Percentiles rank a stretch among this genome's conserved stretches.
Evolutionary conservation across 2,797 vertebrate species (phyloP).

Genomic region (Xenops minutus): DNA sequence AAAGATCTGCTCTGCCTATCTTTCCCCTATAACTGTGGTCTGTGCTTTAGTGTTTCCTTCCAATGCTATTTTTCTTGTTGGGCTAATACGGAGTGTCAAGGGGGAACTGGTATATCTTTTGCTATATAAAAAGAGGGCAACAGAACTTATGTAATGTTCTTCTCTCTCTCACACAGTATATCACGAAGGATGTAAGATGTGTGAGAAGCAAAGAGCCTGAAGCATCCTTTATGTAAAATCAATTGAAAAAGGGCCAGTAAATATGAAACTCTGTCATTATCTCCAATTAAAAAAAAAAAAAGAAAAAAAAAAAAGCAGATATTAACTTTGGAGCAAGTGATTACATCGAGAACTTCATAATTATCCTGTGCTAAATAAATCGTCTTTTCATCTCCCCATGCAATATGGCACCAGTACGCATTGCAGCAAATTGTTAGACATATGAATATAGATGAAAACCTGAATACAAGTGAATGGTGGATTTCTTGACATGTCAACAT

Average conservation of each 20-base stretch:
- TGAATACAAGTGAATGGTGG: not conserved
- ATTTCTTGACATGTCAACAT: not conserved
- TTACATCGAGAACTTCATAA: not conserved
- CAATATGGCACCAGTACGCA: not conserved
- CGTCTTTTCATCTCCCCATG: not conserved
- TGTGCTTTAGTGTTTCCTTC: not conserved
- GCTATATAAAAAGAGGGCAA: not conserved
- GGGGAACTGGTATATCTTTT: not conserved
- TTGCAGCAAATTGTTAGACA: not conserved
- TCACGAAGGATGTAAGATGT: not conserved
- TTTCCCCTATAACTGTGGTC: not conserved
- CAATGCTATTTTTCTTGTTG: not conserved
- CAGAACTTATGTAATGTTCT: not conserved
- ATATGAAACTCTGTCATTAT: not conserved
- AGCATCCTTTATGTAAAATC: constrained; percentile 1
- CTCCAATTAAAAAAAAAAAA: not conserved
- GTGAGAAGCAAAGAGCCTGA: not conserved
- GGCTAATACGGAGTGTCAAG: not conserved
- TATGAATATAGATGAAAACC: not conserved
- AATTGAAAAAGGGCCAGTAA: not conserved
- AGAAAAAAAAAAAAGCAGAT: not conserved
- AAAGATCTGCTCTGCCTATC: not conserved
- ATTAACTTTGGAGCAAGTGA: not conserved
- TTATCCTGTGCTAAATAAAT: not conserved
- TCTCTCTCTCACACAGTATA: not conserved